phyloP scores from a whole-genome alignment of 2,888 invertebrate genomes.

The Cerastoderma edule region DNA sequence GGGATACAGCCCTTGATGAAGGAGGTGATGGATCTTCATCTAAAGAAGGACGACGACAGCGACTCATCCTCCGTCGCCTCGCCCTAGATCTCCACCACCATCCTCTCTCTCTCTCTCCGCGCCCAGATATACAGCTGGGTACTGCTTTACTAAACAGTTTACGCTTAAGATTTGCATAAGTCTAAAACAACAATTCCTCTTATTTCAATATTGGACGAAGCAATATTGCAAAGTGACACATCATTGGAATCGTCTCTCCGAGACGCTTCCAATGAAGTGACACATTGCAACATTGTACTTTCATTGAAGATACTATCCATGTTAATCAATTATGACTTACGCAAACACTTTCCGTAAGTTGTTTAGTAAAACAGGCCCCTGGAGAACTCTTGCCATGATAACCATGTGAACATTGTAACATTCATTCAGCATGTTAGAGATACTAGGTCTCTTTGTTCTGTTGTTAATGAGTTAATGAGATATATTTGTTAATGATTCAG shows the following conservation, averaged over 20 bases:
- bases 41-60: conserved; percentile 60
- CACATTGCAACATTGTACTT: conserved; percentile 1
- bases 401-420: too few relatives aligned
- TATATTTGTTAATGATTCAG: too few relatives aligned
- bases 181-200: too few relatives aligned
- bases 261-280: not conserved
- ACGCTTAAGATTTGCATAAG: not conserved
- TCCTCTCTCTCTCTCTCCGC: not conserved
- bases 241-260: not conserved
- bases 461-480: too few relatives aligned
- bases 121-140: not conserved
- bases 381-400: too few relatives aligned
- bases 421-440: too few relatives aligned
- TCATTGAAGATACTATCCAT: too few relatives aligned
- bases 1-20: conserved; percentile 96
- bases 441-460: too few relatives aligned
- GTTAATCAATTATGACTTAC: too few relatives aligned
- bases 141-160: not conserved
- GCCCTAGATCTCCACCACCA: conserved; percentile 36
- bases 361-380: too few relatives aligned
- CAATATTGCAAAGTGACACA: not conserved
- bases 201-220: not conserved
- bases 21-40: conserved; percentile 94
- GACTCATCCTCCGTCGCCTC: conserved; percentile 53
- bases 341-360: too few relatives aligned